Evolutionary conservation across 1,140 invertebrate genomes (phyloP).

Genomic region (Conus betulinus): DNA sequence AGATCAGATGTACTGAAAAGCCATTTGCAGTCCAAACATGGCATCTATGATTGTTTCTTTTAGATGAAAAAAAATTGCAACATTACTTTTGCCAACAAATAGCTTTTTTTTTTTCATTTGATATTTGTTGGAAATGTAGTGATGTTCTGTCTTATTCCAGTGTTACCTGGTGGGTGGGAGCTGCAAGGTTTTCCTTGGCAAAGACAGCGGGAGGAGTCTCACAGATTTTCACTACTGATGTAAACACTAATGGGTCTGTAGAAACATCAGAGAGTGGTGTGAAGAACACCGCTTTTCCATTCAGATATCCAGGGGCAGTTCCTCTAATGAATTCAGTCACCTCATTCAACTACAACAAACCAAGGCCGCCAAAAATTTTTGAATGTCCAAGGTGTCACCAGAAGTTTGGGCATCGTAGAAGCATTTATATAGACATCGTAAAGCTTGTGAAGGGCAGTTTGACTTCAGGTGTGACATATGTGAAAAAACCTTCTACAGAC

Average conservation of each 20-base stretch:
- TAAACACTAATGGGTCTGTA: neutral
- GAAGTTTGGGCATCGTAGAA: constrained; percentile 33
- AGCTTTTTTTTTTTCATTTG: neutral
- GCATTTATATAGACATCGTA: constrained; percentile 28
- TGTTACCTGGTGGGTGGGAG: constrained; percentile 12
- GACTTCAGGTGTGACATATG: constrained; percentile 27
- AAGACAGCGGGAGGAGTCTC: neutral
- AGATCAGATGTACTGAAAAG: constrained; percentile 43
- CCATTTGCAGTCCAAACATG: constrained; percentile 43
- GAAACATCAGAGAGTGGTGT: neutral
- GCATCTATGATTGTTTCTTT: constrained; percentile 29
- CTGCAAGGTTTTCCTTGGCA: neutral
- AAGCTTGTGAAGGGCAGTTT: constrained; percentile 30
- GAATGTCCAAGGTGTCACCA: constrained; percentile 30
- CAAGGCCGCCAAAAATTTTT: constrained; percentile 21
- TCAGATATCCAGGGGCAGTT: neutral
- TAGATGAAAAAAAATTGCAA: neutral
- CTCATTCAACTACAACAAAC: constrained; percentile 15
- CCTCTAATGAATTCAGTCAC: neutral
- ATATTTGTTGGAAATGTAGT: neutral
- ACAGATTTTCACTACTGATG: neutral
- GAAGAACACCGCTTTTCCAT: neutral
- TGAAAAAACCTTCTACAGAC: constrained; percentile 26
- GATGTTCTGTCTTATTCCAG: constrained; percentile 12
- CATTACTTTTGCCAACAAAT: neutral